These are phyloP conservation scores for Pachypsylla venusta DNA, from an alignment of 1,140 invertebrate genomes.

Conservation along the genomic window DNA sequence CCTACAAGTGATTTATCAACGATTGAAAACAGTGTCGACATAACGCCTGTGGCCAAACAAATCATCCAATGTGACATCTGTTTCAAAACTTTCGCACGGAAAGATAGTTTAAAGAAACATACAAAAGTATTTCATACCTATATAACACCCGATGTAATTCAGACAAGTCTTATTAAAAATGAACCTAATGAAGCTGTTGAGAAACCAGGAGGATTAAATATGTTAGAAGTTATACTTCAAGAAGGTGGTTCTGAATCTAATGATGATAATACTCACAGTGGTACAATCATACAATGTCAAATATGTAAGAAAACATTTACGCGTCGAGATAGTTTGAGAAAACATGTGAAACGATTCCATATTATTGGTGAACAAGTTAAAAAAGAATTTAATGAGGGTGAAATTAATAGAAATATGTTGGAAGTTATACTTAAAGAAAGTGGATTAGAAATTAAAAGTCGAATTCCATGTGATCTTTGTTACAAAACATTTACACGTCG, in stretches of 20 bases:
- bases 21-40: neutral
- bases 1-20: neutral
- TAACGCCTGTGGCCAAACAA: neutral
- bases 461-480: neutral
- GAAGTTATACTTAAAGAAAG: neutral
- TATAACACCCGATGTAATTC: neutral
- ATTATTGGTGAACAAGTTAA: neutral
- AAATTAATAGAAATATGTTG: neutral
- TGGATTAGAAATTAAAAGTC: neutral
- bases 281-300: neutral
- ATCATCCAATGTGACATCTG: neutral
- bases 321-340: neutral
- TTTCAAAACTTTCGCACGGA: neutral
- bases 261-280: no score
- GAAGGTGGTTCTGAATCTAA: no score
- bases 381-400: neutral
- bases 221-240: neutral
- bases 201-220: neutral
- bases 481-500: neutral
- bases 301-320: slow-evolving; percentile 1
- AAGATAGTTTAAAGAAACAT: slow-evolving; percentile 1
- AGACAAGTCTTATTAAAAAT: no score
- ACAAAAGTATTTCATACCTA: slow-evolving; percentile 2
- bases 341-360: slow-evolving; percentile 1
- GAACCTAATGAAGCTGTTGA: neutral